phyloP scores from a whole-genome alignment of 2,888 invertebrate species.

The Ormia ochracea region DNA sequence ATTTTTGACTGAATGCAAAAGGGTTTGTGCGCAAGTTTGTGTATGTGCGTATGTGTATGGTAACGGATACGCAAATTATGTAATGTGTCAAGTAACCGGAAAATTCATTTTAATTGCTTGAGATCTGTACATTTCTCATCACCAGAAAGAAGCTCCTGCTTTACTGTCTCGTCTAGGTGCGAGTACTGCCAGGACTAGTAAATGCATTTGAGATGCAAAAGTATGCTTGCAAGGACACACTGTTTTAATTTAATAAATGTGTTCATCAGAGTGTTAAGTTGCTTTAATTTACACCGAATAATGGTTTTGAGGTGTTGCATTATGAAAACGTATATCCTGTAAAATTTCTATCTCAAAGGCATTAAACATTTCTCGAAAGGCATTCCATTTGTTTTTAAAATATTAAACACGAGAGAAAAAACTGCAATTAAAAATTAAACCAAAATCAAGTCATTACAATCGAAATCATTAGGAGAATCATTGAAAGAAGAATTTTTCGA shows the following conservation, averaged over 20 bases:
- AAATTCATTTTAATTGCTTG: slow-evolving; percentile 75
- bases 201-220: background rate
- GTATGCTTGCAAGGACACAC: background rate
- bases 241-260: slow-evolving; percentile 25
- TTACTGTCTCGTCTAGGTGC: background rate
- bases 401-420: too few species aligned
- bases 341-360: too few species aligned
- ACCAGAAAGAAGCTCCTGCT: background rate
- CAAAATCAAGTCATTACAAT: too few species aligned
- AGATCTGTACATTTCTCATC: slow-evolving; percentile 3
- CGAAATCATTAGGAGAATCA: too few species aligned
- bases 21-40: background rate
- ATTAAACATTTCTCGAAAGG: too few species aligned
- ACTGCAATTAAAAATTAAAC: too few species aligned
- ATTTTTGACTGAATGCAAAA: background rate
- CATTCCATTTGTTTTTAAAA: too few species aligned
- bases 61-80: slow-evolving; percentile 75
- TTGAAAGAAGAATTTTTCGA: too few species aligned
- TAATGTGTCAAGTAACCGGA: slow-evolving; percentile 76
- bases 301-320: slow-evolving; percentile 20
- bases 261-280: slow-evolving; percentile 55
- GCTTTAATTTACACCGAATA: slow-evolving; percentile 48
- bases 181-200: background rate
- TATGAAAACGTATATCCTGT: background rate
- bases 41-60: slow-evolving; percentile 26